Evolutionary conservation across 2,113 vertebrate genomes (phyloP).

Genomic region (Trogon melanurus): DNA sequence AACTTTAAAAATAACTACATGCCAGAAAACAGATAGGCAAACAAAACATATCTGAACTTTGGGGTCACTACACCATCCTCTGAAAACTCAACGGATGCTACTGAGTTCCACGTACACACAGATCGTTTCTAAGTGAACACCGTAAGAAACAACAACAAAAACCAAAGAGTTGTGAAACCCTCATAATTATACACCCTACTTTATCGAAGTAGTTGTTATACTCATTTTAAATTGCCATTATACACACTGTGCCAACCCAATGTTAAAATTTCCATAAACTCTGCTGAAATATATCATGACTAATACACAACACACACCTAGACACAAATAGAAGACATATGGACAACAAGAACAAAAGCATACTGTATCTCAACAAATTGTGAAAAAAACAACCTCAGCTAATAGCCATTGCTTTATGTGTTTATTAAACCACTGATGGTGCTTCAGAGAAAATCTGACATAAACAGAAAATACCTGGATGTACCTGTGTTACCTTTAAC

Average conservation of each 20-base stretch:
- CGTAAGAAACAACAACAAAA: neutral
- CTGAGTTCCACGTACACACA: neutral
- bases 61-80: neutral
- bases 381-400: neutral
- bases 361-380: neutral
- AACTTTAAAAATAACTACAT: neutral
- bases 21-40: neutral
- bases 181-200: neutral
- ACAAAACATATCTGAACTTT: neutral
- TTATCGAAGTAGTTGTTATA: neutral
- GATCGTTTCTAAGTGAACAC: neutral
- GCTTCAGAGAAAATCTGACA: neutral
- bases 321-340: neutral
- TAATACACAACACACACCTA: neutral
- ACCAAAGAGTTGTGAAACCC: neutral
- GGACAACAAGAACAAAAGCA: neutral
- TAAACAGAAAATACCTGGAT: neutral
- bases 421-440: neutral
- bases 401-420: neutral
- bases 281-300: neutral
- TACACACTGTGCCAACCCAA: neutral
- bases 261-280: neutral
- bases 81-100: neutral
- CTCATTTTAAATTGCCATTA: neutral
- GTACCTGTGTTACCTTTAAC: neutral